A percentile compares a stretch with the other conserved stretches of the same genome.
Evolutionary conservation across 2,113 vertebrate species (phyloP).

Genomic region (Platichthys flesus): DNA sequence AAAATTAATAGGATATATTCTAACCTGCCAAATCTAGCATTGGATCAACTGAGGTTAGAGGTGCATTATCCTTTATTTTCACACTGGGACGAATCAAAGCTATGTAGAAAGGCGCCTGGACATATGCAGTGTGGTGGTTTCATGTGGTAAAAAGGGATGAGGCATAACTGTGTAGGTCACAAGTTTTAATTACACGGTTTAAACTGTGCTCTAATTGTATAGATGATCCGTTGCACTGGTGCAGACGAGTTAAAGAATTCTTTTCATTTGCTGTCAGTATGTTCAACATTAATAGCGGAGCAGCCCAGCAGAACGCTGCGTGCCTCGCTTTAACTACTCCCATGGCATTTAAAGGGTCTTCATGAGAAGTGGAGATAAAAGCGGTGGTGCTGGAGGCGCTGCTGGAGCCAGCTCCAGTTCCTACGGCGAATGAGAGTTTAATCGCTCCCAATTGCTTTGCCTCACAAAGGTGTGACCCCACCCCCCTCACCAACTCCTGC

Average conservation of each 20-base stretch:
- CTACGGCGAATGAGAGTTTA: conserved; percentile 60
- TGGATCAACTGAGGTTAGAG: conserved; percentile 23
- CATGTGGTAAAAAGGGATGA: neutral
- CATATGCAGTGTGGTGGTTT: neutral
- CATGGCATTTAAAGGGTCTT: conserved; percentile 60
- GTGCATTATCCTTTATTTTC: conserved; percentile 29
- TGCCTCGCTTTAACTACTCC: conserved; percentile 55
- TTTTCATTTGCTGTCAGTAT: conserved; percentile 33
- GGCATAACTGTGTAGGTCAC: conserved; percentile 9
- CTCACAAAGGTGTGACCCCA: conserved; percentile 66
- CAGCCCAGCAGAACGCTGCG: conserved; percentile 38
- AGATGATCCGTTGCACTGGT: conserved; percentile 25
- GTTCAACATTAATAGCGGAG: conserved; percentile 32
- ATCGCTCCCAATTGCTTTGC: conserved; percentile 71
- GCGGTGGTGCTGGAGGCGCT: conserved; percentile 48
- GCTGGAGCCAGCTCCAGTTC: conserved; percentile 53
- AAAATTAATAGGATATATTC: conserved; percentile 26
- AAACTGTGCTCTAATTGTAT: conserved; percentile 21
- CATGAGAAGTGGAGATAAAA: conserved; percentile 65
- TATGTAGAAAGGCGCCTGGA: neutral
- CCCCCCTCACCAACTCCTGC: neutral
- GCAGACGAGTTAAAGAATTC: conserved; percentile 22
- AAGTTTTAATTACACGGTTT: conserved; percentile 40
- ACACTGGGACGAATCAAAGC: conserved; percentile 2
- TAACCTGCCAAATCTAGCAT: conserved; percentile 41